Percentiles rank a stretch among this genome's conserved stretches.
These are phyloP conservation scores for Agrotis exclamationis DNA, from an alignment of 2,888 invertebrate genomes.

Conservation along the genomic window DNA sequence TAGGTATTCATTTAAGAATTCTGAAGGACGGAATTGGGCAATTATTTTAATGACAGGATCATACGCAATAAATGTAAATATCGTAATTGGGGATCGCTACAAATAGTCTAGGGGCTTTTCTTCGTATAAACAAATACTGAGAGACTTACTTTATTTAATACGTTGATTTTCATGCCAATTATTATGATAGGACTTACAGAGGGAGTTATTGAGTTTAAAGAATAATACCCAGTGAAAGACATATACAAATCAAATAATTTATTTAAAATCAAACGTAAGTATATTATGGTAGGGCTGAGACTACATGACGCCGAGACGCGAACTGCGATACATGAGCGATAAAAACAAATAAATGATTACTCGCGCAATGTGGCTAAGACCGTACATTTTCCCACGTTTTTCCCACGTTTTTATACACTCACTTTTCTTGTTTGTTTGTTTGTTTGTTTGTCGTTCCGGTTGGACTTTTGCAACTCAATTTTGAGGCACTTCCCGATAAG, in stretches of 20 bases:
- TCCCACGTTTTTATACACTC: no score
- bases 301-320: no score
- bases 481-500: no score
- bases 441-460: no score
- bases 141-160: constrained; percentile 38
- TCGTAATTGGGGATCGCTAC: constrained; percentile 49
- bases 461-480: no score
- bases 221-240: neutral
- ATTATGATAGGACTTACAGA: constrained; percentile 14
- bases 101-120: constrained; percentile 16
- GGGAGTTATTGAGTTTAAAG: neutral
- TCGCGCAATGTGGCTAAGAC: no score
- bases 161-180: constrained; percentile 42
- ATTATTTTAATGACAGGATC: constrained; percentile 57
- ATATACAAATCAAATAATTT: neutral
- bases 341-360: no score
- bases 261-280: neutral
- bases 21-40: constrained; percentile 35
- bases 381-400: no score
- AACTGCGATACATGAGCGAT: no score
- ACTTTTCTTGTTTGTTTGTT: no score
- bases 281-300: no score
- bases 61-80: constrained; percentile 56
- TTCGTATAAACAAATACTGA: constrained; percentile 22
- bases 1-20: constrained; percentile 28